Evolutionary conservation across 23 tunicate species (phyloP), one percentile per base, ranked within the genome.

Genomic region (Ascidia mentula): DNA sequence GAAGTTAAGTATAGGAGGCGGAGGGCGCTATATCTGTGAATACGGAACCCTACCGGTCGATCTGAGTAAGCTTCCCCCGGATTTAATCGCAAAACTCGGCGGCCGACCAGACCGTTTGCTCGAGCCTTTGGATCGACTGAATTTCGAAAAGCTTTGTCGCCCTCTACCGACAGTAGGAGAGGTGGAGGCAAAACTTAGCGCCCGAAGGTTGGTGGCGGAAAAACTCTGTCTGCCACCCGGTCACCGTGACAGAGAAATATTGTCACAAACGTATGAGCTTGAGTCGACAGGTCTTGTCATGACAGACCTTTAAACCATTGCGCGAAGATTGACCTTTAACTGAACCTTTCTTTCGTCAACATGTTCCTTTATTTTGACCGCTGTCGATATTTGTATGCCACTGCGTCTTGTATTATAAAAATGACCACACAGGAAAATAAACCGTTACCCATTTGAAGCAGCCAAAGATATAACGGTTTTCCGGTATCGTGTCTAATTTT

Each of bases 1-100:
- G 13, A 79, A 86, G 32, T 79, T 86, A 9, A 86, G 90, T 80
- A 86, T 86, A 3, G 84, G 90, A 61, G 90, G 90, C 36, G 84
- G 84, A 18, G 90, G 91, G 1, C 77, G 72, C 28, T 87, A 80
- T 45, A 72, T 87, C 31, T 80, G 85, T 72, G 91, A 87, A 59
- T 87, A 80, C 46, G 86, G 72, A 38, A 70, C 86, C 0, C 36
- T 87, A 40, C 86, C 91, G 1, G 82, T 81, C 32, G 91, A 87
- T 74, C 82, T 80, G 0, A 87, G 91, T 74, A 80, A 74, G 40
- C 38, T 87, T 31, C 91, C 91, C 0, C 75, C 74, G 46, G 91
- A 76, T 36, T 60, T 87, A 28, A 75, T 87, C 45, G 86, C 70
- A 6, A 87, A 87, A 81, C 38, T 87, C 13, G 91, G 91, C 24